Base-by-base conservation (phyloP, 2,113 vertebrate species). In the Heterocephalus glaber region DNA sequence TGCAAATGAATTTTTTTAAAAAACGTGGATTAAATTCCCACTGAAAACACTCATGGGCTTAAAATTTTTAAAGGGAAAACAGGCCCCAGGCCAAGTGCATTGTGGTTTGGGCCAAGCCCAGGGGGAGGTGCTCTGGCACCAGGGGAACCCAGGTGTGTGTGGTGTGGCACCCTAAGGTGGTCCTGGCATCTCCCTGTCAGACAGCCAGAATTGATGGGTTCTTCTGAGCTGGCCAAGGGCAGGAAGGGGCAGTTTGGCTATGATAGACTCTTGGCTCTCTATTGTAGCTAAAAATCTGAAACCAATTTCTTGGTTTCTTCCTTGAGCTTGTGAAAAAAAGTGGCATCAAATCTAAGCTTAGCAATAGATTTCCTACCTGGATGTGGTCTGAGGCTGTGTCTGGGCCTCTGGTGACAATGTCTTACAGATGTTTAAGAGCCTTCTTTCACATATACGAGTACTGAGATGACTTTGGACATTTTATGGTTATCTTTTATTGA, bases 1-100 rank as follows among this genome's bases (percentile, higher is more conserved):
- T 94, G 80, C 84, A 95, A 97, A 95, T 90, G 47, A 94, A 79
- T 90, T n/a, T n/a, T n/a, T n/a, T 28, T 26, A 82, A 63, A 89
- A 74, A 95, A 84, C 24, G 80, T 85, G 89, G 89, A 80, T 89
- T 86, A 94, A 94, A 95, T 95, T 90, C 33, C 61, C 92, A 89
- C 86, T 80, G 66, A 92, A 95, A 97, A 95, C 17, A 95, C 61
- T 89, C 89, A 47, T 0, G 12, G 63, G 52, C 63, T 84, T 95
- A 72, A 90, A 72, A 49, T 76, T 80, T n/a, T 79, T 93, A 58
- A 96, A 94, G 65, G 54, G 41, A 86, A 95, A 95, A 66, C 0
- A 26, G 76, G 65, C 85, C 41, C 58, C 24, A 61, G 9, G 54
- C 95, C 94, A 96, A 95, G 58, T 9, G 26, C 84, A 33, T 3